phyloP scores from a whole-genome alignment of 2,797 vertebrate genomes.

The Cossypha caffra region DNA sequence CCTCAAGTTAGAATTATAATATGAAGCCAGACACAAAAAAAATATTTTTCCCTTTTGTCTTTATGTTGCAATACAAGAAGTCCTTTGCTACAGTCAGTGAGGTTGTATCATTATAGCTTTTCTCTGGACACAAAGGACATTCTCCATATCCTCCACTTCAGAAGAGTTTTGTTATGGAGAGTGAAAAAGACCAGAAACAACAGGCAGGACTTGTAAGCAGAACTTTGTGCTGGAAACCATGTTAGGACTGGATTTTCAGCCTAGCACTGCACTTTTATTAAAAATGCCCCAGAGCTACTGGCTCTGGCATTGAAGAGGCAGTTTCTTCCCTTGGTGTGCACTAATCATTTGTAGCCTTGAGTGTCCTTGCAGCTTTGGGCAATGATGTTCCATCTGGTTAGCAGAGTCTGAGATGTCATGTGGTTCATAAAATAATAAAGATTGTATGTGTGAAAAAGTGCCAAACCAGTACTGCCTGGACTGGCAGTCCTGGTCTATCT shows the following conservation, averaged over 20 bases:
- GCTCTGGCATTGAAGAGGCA: neutral
- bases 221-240: neutral
- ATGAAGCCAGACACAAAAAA: neutral
- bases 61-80: neutral
- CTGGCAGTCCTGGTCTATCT: neutral
- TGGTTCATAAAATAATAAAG: neutral
- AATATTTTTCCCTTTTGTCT: neutral
- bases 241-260: neutral
- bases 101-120: neutral
- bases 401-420: neutral
- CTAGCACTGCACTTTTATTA: neutral
- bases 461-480: neutral
- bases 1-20: neutral
- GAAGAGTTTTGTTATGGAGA: neutral
- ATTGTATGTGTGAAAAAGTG: neutral
- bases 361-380: neutral
- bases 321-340: neutral
- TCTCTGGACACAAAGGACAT: neutral
- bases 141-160: neutral
- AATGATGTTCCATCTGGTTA: neutral
- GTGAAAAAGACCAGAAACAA: neutral
- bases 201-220: neutral
- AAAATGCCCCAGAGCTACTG: neutral
- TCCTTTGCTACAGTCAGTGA: neutral
- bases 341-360: neutral